Conservation (phyloP, 2,888 invertebrate species). For the Nebria salina region DNA sequence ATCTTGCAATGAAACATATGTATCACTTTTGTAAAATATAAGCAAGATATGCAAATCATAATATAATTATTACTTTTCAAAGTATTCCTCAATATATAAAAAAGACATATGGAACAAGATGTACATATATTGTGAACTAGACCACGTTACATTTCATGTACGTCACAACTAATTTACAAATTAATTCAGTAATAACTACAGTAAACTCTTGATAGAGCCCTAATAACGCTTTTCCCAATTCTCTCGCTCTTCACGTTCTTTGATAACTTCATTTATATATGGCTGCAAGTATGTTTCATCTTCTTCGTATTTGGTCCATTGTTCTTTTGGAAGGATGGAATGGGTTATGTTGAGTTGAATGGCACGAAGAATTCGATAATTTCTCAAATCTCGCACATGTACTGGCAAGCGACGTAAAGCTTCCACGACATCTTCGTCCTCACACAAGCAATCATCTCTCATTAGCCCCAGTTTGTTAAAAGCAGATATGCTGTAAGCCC, state of each 20-base stretch:
- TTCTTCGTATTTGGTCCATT: constrained; percentile 92
- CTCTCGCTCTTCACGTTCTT: constrained; percentile 80
- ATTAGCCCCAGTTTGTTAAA: constrained; percentile 87
- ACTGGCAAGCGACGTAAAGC: constrained; percentile 83
- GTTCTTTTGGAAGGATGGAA: constrained; percentile 83
- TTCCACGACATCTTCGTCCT: constrained; percentile 78
- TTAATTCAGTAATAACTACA: constrained; percentile 45
- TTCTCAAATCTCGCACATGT: constrained; percentile 81
- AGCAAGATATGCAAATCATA: too few relatives aligned
- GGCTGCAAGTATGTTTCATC: constrained; percentile 84
- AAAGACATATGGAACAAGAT: neutral
- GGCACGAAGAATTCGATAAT: constrained; percentile 85
- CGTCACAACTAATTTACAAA: neutral
- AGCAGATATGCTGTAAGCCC: constrained; percentile 81
- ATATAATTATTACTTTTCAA: neutral
- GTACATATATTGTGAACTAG: neutral
- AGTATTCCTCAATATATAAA: neutral
- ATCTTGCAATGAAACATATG: too few relatives aligned
- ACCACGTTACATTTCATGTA: neutral
- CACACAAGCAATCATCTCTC: constrained; percentile 81
- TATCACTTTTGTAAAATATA: too few relatives aligned
- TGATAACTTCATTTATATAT: constrained; percentile 79
- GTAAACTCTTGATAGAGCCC: constrained; percentile 53
- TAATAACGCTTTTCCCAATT: constrained; percentile 80
- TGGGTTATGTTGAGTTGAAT: constrained; percentile 82